Evolutionary conservation across 1,140 invertebrate genomes (phyloP).

Genomic region (Trichomalopsis sarcophagae): DNA sequence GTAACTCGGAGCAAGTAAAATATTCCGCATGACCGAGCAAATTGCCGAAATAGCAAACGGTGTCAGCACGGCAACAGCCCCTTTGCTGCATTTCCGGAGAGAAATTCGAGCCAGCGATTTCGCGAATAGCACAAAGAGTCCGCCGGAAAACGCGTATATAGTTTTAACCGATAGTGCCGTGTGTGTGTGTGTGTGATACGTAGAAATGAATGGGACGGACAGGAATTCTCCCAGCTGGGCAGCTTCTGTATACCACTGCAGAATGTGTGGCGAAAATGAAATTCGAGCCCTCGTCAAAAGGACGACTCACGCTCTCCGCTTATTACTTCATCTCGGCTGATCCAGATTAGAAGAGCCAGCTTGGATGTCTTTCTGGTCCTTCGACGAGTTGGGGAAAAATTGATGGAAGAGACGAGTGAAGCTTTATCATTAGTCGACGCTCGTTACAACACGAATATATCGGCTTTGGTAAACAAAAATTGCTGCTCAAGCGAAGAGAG

Average conservation of each 20-base stretch:
- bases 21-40: constrained; percentile 22
- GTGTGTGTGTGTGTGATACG: too few species aligned
- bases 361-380: constrained; percentile 47
- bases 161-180: not conserved
- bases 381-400: not conserved
- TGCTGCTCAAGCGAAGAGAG: too few species aligned
- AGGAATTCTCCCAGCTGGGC: not conserved
- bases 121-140: constrained; percentile 12
- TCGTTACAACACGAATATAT: too few species aligned
- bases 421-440: not conserved
- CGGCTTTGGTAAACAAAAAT: too few species aligned
- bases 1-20: not conserved
- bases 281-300: constrained; percentile 37
- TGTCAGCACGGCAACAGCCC: not conserved
- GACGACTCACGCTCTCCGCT: constrained; percentile 11
- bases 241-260: not conserved
- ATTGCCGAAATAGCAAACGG: constrained; percentile 24
- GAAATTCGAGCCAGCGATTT: constrained; percentile 33
- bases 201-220: not conserved
- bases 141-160: not conserved
- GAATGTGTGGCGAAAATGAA: constrained; percentile 45
- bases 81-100: constrained; percentile 17
- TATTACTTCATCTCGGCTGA: constrained; percentile 51
- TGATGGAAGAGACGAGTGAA: not conserved
- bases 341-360: constrained; percentile 52